Evolutionary conservation across 2,888 invertebrate species (phyloP).

Genomic region (Sinodicranocentrus sp.): DNA sequence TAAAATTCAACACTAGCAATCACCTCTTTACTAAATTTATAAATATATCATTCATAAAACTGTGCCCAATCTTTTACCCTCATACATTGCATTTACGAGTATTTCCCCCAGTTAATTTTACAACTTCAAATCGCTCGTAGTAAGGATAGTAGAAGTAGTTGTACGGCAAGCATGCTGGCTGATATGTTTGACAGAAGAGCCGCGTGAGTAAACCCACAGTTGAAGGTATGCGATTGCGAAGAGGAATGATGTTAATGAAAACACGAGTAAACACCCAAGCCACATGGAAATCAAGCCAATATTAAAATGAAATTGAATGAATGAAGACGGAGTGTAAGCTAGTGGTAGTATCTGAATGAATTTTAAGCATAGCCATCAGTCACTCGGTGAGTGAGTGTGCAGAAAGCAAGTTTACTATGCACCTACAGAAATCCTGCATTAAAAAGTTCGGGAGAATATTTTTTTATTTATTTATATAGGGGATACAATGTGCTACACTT

Average conservation of each 20-base stretch:
- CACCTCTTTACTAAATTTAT: constrained; percentile 2
- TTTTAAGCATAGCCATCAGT: constrained; percentile 41
- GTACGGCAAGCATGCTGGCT: constrained; percentile 6
- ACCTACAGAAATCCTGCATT: too few species aligned
- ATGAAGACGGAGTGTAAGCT: constrained; percentile 28
- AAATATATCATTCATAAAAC: constrained; percentile 33
- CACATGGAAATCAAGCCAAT: constrained; percentile 59
- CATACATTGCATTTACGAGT: constrained; percentile 5
- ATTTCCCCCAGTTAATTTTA: too few species aligned
- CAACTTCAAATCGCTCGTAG: neutral
- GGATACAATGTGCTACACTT: too few species aligned
- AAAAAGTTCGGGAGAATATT: too few species aligned
- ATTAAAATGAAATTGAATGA: constrained; percentile 46
- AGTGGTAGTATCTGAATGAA: constrained; percentile 30
- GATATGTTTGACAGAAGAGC: constrained; percentile 32
- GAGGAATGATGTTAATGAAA: constrained; percentile 46
- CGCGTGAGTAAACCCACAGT: neutral
- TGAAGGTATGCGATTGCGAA: neutral
- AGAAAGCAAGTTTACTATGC: constrained; percentile 16
- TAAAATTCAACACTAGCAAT: constrained; percentile 13
- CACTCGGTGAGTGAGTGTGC: constrained; percentile 4
- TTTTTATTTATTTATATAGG: too few species aligned
- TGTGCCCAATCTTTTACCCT: neutral
- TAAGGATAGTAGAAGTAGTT: constrained; percentile 14
- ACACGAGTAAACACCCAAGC: constrained; percentile 45